These are phyloP conservation scores for Phymanthus crucifer DNA, from an alignment of 92 coral and sea anemone species.

Conservation along the genomic window DNA sequence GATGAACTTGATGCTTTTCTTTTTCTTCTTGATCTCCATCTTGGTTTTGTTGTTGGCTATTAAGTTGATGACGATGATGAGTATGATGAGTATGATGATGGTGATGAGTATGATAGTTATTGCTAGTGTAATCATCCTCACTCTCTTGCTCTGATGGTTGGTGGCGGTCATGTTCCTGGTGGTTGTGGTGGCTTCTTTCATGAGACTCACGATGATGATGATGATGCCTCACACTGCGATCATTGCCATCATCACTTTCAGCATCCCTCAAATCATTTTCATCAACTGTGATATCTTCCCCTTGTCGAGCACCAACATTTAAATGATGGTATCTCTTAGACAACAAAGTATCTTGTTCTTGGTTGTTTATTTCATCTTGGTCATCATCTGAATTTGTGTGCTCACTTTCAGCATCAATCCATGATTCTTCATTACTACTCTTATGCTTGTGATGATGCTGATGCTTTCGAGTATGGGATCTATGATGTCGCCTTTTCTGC, in stretches of 20 bases:
- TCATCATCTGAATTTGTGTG: neutral
- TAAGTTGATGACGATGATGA: conserved; percentile 14
- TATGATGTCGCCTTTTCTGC: neutral
- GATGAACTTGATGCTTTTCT: neutral
- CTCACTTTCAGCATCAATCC: neutral
- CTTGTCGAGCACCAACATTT: neutral
- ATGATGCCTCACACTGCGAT: too few species aligned
- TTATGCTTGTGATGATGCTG: neutral
- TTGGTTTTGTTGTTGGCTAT: neutral
- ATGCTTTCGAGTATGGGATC: conserved; percentile 4
- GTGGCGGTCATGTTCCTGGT: neutral
- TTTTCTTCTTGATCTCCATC: neutral
- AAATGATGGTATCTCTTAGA: neutral
- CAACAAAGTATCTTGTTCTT: neutral
- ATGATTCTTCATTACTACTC: neutral
- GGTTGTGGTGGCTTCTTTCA: neutral
- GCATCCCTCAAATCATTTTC: neutral
- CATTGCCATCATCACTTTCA: neutral
- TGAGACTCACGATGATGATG: neutral
- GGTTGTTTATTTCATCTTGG: neutral
- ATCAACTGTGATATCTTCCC: neutral
- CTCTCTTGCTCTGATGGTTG: neutral
- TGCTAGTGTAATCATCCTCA: neutral
- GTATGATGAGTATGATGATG: neutral
- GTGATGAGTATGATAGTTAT: neutral